Base-by-base conservation (phyloP, 2,797 vertebrate species). In the Linurgus olivaceus region DNA sequence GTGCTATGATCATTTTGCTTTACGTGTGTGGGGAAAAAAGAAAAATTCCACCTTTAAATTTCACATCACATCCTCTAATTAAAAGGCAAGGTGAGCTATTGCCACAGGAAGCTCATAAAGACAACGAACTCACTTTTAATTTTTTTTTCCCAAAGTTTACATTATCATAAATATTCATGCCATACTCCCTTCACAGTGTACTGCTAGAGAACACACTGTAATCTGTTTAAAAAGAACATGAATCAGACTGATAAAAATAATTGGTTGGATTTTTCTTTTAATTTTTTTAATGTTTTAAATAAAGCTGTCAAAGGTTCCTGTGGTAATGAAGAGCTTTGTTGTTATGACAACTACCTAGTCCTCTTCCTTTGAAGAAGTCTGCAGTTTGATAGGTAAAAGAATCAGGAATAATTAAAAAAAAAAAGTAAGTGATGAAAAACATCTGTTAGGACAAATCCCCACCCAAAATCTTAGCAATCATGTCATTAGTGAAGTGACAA, bases 281-380 rank as follows among this genome's bases (percentile, higher is more conserved):
- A 93, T 90, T 96, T 96, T 97, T 95, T 74, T 44, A 90, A 91
- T 91, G 90, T 96, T 97, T 98, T 97, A 98, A 98, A 98, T 98
- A 98, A 98, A 98, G 96, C 97, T 98, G 98, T 98, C 86, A 95
- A 96, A 98, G 97, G 94, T 97, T 98, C 95, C 96, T 94, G 95
- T 96, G 97, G 97, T 97, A 98, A 98, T 97, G 97, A 98, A 97
- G 96, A 98, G 97, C 97, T 98, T 98, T 98, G 98, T 98, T 98
- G 97, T 98, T 98, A 98, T 98, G 98, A 98, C 98, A 98, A 98
- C 97, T 97, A 96, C 97, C 97, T 97, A 96, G 92, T 97, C 95
- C 94, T 97, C 92, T 96, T 95, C 71, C 95, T 97, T 97, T 98
- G 96, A 98, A 98, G 97, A 93, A 94, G 85, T 58, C 88, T 86